phyloP scores from a whole-genome alignment of 2,113 vertebrate species.

The Tiliqua scincoides region DNA sequence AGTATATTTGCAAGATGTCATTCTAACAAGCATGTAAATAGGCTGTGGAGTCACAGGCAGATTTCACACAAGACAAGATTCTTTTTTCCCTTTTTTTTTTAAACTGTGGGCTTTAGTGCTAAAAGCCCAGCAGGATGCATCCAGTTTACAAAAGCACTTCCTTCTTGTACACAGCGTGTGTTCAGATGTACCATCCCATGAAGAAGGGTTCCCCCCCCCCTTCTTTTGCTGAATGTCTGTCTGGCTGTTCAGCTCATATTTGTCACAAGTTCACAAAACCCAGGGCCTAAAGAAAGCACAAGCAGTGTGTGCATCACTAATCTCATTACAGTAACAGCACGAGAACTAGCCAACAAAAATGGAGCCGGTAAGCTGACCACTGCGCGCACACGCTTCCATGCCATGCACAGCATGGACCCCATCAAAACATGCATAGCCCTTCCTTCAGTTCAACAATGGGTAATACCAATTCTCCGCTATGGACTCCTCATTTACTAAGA shows the following conservation, averaged over 20 bases:
- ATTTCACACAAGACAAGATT: slow-evolving; percentile 68
- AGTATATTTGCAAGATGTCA: slow-evolving; percentile 69
- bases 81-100: slow-evolving; percentile 51
- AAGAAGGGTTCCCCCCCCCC: slow-evolving; percentile 27
- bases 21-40: slow-evolving; percentile 71
- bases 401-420: slow-evolving; percentile 71
- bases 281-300: slow-evolving; percentile 65
- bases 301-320: slow-evolving; percentile 75
- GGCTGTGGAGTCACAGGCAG: slow-evolving; percentile 50
- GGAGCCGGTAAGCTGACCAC: slow-evolving; percentile 59
- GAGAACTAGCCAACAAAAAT: slow-evolving; percentile 69
- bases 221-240: slow-evolving; percentile 68
- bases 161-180: slow-evolving; percentile 55
- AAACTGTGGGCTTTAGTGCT: slow-evolving; percentile 47
- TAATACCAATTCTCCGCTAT: slow-evolving; percentile 52
- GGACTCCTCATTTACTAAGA: slow-evolving; percentile 62
- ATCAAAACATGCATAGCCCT: slow-evolving; percentile 50
- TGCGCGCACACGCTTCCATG: slow-evolving; percentile 26
- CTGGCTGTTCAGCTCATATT: slow-evolving; percentile 79
- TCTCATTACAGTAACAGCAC: slow-evolving; percentile 78
- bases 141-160: slow-evolving; percentile 73
- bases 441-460: slow-evolving; percentile 43
- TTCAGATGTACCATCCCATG: slow-evolving; percentile 59
- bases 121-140: slow-evolving; percentile 74
- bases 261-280: slow-evolving; percentile 69